Evolutionary conservation across 2,797 vertebrate genomes (phyloP).

Genomic region (Loriculus beryllinus): DNA sequence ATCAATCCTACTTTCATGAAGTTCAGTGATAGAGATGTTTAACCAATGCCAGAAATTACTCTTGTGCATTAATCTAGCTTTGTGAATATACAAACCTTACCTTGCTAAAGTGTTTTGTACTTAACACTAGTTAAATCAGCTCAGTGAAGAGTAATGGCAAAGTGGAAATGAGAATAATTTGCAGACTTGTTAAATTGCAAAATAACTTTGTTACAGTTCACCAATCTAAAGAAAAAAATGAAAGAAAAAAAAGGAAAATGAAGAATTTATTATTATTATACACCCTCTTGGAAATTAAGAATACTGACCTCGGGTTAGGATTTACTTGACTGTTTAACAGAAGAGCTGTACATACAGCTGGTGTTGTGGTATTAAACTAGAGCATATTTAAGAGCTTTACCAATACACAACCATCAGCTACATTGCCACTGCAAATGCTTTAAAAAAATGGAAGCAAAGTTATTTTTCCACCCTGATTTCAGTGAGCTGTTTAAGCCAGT

Average conservation of each 20-base stretch:
- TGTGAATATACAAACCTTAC: conserved; percentile 16
- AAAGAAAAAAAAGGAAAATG: fast-evolving
- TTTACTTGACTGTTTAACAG: neutral
- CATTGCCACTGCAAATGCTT: neutral
- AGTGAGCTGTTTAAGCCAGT: neutral
- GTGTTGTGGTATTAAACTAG: neutral
- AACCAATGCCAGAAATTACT: conserved; percentile 27
- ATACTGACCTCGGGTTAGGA: neutral
- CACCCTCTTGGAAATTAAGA: neutral
- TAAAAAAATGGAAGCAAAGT: neutral
- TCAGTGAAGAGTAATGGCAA: neutral
- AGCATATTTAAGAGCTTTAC: neutral
- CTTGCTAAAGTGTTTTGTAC: conserved; percentile 2
- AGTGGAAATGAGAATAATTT: conserved; percentile 48
- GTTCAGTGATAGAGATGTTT: conserved; percentile 52
- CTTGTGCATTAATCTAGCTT: neutral
- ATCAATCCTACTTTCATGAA: conserved; percentile 40
- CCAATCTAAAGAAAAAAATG: neutral
- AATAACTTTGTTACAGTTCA: conserved; percentile 11
- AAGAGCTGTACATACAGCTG: neutral
- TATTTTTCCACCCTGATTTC: neutral
- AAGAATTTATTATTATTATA: neutral
- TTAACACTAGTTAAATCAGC: conserved; percentile 11
- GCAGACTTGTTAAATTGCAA: conserved; percentile 38
- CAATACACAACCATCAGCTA: neutral